Evolutionary conservation across 2,888 invertebrate species (phyloP).

Genomic region (Eilema depressum): DNA sequence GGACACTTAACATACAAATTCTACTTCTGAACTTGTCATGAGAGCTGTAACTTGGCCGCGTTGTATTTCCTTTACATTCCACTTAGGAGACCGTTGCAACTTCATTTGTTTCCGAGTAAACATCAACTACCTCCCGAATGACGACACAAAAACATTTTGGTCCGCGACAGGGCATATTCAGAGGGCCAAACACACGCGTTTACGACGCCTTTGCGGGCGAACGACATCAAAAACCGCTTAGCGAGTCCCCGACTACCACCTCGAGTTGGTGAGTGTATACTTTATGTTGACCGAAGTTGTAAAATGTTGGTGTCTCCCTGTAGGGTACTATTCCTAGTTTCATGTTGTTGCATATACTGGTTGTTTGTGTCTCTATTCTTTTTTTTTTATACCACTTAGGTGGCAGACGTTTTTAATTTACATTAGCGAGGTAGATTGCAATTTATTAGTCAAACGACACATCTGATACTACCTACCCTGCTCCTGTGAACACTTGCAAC

Average conservation of each 20-base stretch:
- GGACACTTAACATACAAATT: constrained; percentile 54
- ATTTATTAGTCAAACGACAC: neutral
- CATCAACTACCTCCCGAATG: constrained; percentile 54
- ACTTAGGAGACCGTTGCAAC: constrained; percentile 56
- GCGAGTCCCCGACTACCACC: constrained; percentile 66
- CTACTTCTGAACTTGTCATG: constrained; percentile 50
- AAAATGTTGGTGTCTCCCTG: constrained; percentile 61
- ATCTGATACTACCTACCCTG: neutral
- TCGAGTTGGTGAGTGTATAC: constrained; percentile 58
- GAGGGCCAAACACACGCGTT: constrained; percentile 61
- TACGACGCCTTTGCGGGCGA: constrained; percentile 65
- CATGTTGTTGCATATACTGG: constrained; percentile 37
- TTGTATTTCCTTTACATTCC: constrained; percentile 47
- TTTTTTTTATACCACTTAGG: no score
- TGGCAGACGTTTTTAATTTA: no score
- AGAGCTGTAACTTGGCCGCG: constrained; percentile 40
- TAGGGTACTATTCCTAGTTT: constrained; percentile 55
- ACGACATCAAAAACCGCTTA: constrained; percentile 79
- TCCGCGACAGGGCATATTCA: constrained; percentile 49
- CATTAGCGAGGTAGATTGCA: neutral
- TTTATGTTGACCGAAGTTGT: constrained; percentile 65
- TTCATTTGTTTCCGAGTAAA: constrained; percentile 62
- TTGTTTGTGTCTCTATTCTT: no score
- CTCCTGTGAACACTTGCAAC: neutral
- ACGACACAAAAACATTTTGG: constrained; percentile 61